phyloP scores from a whole-genome alignment of 2,113 vertebrate species.

The Corvus hawaiiensis region DNA sequence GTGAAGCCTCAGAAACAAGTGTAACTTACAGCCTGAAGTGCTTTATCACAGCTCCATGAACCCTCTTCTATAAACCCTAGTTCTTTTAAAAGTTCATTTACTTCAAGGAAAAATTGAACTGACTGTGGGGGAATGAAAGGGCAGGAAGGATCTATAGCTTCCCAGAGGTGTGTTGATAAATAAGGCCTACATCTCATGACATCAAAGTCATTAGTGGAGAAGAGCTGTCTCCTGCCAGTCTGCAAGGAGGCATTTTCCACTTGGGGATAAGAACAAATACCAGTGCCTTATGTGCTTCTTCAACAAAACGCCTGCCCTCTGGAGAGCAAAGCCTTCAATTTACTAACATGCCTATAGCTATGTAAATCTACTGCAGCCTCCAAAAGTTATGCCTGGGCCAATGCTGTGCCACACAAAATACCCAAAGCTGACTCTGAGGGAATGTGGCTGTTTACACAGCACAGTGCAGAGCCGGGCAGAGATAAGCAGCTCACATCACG shows the following conservation, averaged over 20 bases:
- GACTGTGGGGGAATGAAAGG: not conserved
- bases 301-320: not conserved
- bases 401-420: not conserved
- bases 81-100: conserved; percentile 29
- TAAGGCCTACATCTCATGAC: not conserved
- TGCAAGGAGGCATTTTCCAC: not conserved
- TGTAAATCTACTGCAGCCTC: not conserved
- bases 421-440: not conserved
- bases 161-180: not conserved
- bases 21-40: conserved; percentile 58
- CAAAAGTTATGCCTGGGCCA: not conserved
- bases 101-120: conserved; percentile 10
- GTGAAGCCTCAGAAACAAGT: conserved; percentile 47
- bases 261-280: not conserved
- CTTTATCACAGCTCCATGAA: conserved; percentile 49
- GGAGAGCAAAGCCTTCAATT: not conserved
- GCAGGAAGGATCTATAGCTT: not conserved
- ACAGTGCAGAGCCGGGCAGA: not conserved
- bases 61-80: conserved; percentile 37
- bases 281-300: not conserved
- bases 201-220: not conserved
- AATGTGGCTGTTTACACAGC: not conserved
- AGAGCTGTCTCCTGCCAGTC: not conserved
- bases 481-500: not conserved
- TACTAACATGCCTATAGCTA: not conserved